Conservation (phyloP, 1,140 invertebrate species). For the Caerostris darwini region DNA sequence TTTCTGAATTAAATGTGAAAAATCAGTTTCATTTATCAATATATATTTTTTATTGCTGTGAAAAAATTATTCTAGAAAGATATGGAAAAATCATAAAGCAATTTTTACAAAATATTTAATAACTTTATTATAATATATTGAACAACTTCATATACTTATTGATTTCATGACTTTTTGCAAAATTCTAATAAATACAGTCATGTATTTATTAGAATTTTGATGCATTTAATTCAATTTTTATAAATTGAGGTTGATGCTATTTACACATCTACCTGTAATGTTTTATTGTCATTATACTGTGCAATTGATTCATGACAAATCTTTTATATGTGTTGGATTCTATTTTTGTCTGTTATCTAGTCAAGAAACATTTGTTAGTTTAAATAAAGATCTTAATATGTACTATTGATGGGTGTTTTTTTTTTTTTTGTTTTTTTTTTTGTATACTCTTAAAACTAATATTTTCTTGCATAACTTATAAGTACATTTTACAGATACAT, state of each 20-base stretch:
- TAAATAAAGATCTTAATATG: neutral
- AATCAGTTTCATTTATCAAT: too few relatives aligned
- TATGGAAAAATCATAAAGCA: too few relatives aligned
- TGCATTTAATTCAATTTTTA: neutral
- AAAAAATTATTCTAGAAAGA: too few relatives aligned
- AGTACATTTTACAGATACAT: too few relatives aligned
- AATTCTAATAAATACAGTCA: neutral
- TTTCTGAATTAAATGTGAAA: too few relatives aligned
- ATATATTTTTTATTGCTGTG: too few relatives aligned
- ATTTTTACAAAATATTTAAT: too few relatives aligned
- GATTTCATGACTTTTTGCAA: neutral
- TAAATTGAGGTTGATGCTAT: neutral
- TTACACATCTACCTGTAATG: neutral
- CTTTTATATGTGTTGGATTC: neutral
- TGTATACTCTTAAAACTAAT: too few relatives aligned
- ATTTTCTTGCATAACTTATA: too few relatives aligned
- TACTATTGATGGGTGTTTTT: neutral
- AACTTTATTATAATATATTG: too few relatives aligned
- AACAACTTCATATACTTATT: neutral
- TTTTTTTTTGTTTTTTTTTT: too few relatives aligned
- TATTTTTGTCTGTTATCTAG: neutral
- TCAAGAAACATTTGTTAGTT: neutral
- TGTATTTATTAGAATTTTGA: neutral
- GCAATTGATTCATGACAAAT: neutral
- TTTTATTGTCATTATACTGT: neutral